Evolutionary conservation across 1,140 invertebrate genomes (phyloP).

Genomic region (Trialeurodes vaporariorum): DNA sequence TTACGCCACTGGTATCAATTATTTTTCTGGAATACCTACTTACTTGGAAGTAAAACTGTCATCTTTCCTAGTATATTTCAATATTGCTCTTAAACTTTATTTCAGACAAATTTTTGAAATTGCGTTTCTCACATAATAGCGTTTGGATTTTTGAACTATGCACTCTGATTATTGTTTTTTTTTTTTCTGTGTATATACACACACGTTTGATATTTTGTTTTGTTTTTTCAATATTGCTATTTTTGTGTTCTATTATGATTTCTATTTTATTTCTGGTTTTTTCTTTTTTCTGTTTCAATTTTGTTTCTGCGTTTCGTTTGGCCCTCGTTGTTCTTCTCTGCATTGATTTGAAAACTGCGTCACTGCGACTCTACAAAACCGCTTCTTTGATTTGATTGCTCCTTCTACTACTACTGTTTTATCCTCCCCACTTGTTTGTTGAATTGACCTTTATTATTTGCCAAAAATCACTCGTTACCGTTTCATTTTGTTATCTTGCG

Average conservation of each 20-base stretch:
- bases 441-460: neutral
- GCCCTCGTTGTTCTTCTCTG: neutral
- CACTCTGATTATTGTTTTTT: too few species aligned
- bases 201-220: neutral
- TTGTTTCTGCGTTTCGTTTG: constrained; percentile 16
- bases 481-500: constrained; percentile 2
- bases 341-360: neutral
- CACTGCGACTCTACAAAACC: neutral
- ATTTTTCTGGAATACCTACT: too few species aligned
- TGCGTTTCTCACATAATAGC: neutral
- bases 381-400: constrained; percentile 7
- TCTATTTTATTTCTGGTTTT: constrained; percentile 16
- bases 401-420: constrained; percentile 7
- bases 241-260: constrained; percentile 13
- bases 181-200: neutral
- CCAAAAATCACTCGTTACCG: neutral
- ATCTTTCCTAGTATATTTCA: too few species aligned
- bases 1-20: too few species aligned
- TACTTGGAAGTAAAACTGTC: too few species aligned
- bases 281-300: constrained; percentile 13
- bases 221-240: constrained; percentile 9
- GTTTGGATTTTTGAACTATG: neutral
- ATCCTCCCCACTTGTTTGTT: neutral
- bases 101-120: too few species aligned
- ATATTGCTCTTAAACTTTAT: too few species aligned